phyloP scores from a whole-genome alignment of 2,797 vertebrate species.

The Borostomias antarcticus region DNA sequence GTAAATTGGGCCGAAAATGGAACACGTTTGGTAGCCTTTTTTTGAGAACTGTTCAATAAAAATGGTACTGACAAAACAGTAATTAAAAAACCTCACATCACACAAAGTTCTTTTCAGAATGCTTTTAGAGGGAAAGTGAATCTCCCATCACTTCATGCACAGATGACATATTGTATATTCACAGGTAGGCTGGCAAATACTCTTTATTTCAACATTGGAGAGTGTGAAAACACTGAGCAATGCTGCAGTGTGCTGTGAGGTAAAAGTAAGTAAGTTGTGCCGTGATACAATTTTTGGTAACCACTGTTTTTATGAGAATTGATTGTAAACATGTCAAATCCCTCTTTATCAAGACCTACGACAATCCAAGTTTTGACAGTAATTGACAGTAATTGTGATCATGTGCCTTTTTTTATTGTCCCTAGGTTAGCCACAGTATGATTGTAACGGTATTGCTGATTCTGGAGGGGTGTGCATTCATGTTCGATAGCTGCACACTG shows the following conservation, averaged over 20 bases:
- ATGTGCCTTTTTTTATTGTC: no score
- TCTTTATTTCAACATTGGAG: no score
- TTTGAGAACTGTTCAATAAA: neutral
- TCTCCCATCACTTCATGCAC: no score
- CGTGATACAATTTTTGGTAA: conserved; percentile 66
- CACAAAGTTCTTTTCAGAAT: neutral
- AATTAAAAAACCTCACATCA: neutral
- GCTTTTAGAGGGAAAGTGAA: neutral
- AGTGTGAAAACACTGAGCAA: no score
- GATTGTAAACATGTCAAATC: neutral
- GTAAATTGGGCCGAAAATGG: neutral
- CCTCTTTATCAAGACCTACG: neutral
- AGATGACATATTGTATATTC: neutral
- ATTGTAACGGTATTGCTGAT: no score
- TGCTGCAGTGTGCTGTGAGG: no score
- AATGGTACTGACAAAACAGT: no score
- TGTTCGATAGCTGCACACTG: no score
- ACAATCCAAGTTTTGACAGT: neutral
- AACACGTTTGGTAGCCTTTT: neutral
- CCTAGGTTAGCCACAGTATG: no score
- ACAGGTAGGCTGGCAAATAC: neutral
- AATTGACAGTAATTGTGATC: neutral
- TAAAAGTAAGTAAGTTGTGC: conserved; percentile 30
- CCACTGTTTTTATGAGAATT: neutral
- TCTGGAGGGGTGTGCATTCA: no score